A percentile compares a stretch with the other conserved stretches of the same genome.
These are phyloP conservation scores for Ditylenchus weischeri DNA, from an alignment of 2,888 invertebrate species.

Conservation along the genomic window DNA sequence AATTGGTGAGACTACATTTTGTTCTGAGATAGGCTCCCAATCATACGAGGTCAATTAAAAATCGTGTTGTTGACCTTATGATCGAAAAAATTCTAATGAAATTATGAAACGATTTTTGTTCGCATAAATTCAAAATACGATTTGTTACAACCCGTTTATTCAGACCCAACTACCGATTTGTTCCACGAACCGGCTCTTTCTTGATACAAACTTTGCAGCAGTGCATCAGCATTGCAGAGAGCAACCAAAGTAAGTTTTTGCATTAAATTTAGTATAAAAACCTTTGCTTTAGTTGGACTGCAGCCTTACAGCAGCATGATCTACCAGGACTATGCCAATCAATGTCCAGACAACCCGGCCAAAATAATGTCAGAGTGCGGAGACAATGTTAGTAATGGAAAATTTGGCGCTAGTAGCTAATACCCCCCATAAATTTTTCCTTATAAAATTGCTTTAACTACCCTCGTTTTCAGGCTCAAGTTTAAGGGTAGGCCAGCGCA, in stretches of 20 bases:
- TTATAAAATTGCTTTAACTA: too few species aligned
- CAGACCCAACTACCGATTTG: constrained; percentile 41
- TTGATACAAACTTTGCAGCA: constrained; percentile 51
- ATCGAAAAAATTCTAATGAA: neutral
- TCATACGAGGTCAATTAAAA: too few species aligned
- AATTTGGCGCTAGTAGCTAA: too few species aligned
- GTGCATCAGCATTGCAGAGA: constrained; percentile 50
- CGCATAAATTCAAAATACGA: neutral
- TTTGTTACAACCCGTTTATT: neutral
- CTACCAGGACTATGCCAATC: constrained; percentile 40
- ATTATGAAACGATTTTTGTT: neutral
- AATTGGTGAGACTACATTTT: too few species aligned
- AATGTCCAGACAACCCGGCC: constrained; percentile 56
- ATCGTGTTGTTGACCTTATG: too few species aligned
- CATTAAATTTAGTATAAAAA: neutral
- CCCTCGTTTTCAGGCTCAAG: too few species aligned
- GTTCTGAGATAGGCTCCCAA: too few species aligned
- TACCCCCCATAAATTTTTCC: neutral
- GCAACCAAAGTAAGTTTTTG: constrained; percentile 39
- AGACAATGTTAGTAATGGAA: constrained; percentile 44
- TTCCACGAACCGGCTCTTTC: constrained; percentile 49
- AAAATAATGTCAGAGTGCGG: constrained; percentile 51
- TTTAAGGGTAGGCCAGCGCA: too few species aligned
- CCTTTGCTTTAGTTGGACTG: constrained; percentile 42
- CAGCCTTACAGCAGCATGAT: constrained; percentile 48